Evolutionary conservation across 2,888 invertebrate genomes (phyloP).

Genomic region (Dorcus parallelipipedus): DNA sequence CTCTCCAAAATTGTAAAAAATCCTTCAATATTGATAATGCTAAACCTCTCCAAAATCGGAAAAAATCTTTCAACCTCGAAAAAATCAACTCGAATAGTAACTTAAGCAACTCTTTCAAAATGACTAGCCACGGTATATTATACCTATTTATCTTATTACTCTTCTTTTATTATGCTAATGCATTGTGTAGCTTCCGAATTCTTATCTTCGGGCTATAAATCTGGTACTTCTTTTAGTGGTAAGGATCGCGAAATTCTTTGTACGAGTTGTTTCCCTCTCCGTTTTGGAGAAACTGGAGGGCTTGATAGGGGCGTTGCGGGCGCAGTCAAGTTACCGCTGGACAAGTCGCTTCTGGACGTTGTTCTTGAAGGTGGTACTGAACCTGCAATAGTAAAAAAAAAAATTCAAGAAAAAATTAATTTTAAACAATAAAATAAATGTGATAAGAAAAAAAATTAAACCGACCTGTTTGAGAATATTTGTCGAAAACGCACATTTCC

Average conservation of each 20-base stretch:
- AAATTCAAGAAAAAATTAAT: too few species aligned
- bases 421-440: too few species aligned
- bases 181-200: background rate
- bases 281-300: conserved; percentile 69
- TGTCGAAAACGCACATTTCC: too few species aligned
- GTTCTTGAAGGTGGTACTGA: conserved; percentile 73
- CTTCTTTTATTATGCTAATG: background rate
- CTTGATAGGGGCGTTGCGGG: conserved; percentile 71
- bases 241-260: conserved; percentile 12
- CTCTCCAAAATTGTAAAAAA: too few species aligned
- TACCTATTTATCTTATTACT: background rate
- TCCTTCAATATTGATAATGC: too few species aligned
- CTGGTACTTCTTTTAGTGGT: conserved; percentile 31
- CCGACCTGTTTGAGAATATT: too few species aligned
- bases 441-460: too few species aligned
- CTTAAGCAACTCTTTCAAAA: background rate
- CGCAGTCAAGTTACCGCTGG: conserved; percentile 67
- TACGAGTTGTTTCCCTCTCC: conserved; percentile 38
- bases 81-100: background rate
- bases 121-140: background rate
- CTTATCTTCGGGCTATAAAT: conserved; percentile 27
- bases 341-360: conserved; percentile 67
- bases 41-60: too few species aligned
- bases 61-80: too few species aligned
- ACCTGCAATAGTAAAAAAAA: conserved; percentile 44